A percentile compares a stretch with the other conserved stretches of the same genome.
Conservation (phyloP, 2,888 invertebrate genomes). For the Sinohyriopsis cumingii region DNA sequence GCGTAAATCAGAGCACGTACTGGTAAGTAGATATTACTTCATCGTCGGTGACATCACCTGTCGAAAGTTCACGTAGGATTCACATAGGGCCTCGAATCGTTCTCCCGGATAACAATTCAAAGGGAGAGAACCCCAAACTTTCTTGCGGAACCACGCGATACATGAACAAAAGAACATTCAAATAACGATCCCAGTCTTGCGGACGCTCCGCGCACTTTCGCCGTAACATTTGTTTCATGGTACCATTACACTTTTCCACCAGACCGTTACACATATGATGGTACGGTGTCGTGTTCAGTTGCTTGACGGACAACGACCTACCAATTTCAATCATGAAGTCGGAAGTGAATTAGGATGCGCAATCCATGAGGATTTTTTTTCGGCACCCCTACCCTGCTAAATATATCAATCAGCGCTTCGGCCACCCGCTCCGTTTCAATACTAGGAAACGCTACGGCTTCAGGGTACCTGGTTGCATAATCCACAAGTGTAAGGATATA, state of each 20-base stretch:
- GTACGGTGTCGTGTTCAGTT: conserved; percentile 25
- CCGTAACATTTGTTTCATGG: conserved; percentile 25
- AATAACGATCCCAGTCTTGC: conserved; percentile 23
- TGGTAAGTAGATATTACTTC: too few relatives aligned
- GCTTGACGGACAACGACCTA: conserved; percentile 18
- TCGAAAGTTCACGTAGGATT: too few relatives aligned
- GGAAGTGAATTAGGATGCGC: conserved; percentile 34
- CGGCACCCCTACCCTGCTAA: conserved; percentile 29
- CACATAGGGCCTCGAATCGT: too few relatives aligned
- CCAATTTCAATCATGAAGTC: conserved; percentile 25
- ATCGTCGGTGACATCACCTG: too few relatives aligned
- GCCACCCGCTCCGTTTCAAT: conserved; percentile 34
- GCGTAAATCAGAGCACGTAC: too few relatives aligned
- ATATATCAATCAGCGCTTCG: conserved; percentile 33
- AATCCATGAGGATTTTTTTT: conserved; percentile 37
- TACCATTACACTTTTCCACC: conserved; percentile 33
- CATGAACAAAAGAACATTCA: conserved; percentile 24
- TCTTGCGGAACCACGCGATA: too few relatives aligned
- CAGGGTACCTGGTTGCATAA: conserved; percentile 36
- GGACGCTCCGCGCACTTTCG: conserved; percentile 18
- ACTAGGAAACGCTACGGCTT: conserved; percentile 24
- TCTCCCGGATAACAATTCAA: too few relatives aligned
- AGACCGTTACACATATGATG: conserved; percentile 34
- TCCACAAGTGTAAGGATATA: conserved; percentile 38
- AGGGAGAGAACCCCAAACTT: too few relatives aligned